Conservation (phyloP, 53 echinoderm and acorn worm species). For the Zoroaster sp. region DNA sequence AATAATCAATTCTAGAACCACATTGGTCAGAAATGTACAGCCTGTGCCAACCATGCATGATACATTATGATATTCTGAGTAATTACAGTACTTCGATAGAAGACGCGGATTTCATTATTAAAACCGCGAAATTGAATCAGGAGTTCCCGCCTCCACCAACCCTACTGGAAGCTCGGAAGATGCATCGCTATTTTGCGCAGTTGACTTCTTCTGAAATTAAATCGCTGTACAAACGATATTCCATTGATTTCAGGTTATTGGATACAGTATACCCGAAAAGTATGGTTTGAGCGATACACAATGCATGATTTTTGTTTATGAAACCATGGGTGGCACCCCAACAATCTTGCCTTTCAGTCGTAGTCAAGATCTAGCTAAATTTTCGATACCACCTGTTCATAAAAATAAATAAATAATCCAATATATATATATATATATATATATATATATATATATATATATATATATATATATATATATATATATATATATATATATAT, state of each 20-base stretch:
- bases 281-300: too few relatives aligned
- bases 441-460: too few relatives aligned
- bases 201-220: neutral
- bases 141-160: constrained; percentile 41
- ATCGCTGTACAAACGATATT: neutral
- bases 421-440: too few relatives aligned
- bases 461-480: too few relatives aligned
- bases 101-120: constrained; percentile 57
- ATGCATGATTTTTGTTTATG: too few relatives aligned
- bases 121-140: constrained; percentile 18
- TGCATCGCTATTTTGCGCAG: constrained; percentile 9
- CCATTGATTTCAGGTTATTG: constrained; percentile 10
- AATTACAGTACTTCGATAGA: constrained; percentile 55
- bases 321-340: too few relatives aligned
- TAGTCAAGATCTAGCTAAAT: too few relatives aligned
- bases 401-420: too few relatives aligned
- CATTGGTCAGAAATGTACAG: constrained; percentile 74
- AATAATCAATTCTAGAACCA: constrained; percentile 38
- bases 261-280: neutral
- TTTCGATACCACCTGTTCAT: too few relatives aligned
- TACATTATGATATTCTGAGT: constrained; percentile 59
- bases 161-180: constrained; percentile 67
- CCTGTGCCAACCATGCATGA: constrained; percentile 64
- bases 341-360: too few relatives aligned
- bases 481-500: too few relatives aligned